Evolutionary conservation across 2,797 vertebrate genomes (phyloP).

Genomic region (Euthynnus affinis): DNA sequence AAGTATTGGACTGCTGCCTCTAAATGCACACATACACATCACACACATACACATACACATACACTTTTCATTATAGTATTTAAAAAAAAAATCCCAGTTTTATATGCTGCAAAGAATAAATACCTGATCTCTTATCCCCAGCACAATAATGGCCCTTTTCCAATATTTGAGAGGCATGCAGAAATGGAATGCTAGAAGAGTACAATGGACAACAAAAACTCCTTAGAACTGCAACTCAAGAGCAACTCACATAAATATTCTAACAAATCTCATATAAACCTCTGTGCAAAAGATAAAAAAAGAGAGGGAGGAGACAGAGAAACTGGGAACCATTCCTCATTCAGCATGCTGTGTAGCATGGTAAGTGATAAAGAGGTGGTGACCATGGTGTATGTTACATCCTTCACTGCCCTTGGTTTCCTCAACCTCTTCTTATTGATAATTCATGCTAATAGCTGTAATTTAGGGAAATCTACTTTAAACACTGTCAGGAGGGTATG

Average conservation of each 20-base stretch:
- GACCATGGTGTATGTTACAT: slow-evolving; percentile 32
- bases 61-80: neutral
- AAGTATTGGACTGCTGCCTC: too few species aligned
- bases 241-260: slow-evolving; percentile 53
- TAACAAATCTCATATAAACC: slow-evolving; percentile 31
- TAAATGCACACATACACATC: neutral
- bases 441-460: slow-evolving; percentile 62
- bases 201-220: slow-evolving; percentile 39
- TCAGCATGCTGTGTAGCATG: slow-evolving; percentile 39
- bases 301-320: slow-evolving; percentile 20
- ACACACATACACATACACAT: too few species aligned
- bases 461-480: slow-evolving; percentile 48
- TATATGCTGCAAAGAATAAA: neutral
- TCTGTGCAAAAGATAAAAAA: slow-evolving; percentile 36
- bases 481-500: slow-evolving; percentile 35
- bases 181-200: slow-evolving; percentile 11
- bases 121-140: slow-evolving; percentile 21
- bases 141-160: slow-evolving; percentile 35
- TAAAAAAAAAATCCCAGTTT: neutral
- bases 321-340: slow-evolving; percentile 42
- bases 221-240: slow-evolving; percentile 29
- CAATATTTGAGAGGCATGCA: slow-evolving; percentile 19
- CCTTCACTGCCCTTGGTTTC: slow-evolving; percentile 51
- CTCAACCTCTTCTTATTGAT: slow-evolving; percentile 59
- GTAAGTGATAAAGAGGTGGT: slow-evolving; percentile 41